Percentiles rank a stretch among this genome's conserved stretches.
Conservation (phyloP, 2,113 vertebrate genomes). For the Maccullochella peelii region DNA sequence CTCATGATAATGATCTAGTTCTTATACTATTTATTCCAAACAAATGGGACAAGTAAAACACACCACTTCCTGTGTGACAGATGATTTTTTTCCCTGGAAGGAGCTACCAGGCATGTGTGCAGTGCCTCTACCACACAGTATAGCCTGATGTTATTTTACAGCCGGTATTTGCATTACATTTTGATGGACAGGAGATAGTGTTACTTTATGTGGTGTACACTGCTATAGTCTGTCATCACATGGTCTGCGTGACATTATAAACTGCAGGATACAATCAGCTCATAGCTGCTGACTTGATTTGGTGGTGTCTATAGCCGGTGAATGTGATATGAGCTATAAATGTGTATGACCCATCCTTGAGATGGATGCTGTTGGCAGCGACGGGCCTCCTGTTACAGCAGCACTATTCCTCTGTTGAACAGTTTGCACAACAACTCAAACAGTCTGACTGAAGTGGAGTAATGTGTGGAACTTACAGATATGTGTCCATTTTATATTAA, state of each 20-base stretch:
- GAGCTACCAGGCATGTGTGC: neutral
- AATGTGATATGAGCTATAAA: conserved; percentile 74
- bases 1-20: neutral
- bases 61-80: neutral
- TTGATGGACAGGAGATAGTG: conserved; percentile 56
- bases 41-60: neutral
- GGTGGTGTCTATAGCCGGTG: conserved; percentile 37
- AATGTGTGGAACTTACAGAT: neutral
- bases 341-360: conserved; percentile 53
- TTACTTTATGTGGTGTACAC: conserved; percentile 46
- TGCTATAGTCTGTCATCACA: conserved; percentile 56
- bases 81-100: neutral
- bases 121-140: neutral
- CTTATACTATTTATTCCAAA: neutral
- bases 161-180: conserved; percentile 41
- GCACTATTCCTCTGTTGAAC: neutral
- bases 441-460: neutral
- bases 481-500: neutral
- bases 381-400: conserved; percentile 57
- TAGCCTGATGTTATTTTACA: conserved; percentile 29
- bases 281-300: conserved; percentile 57
- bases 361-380: conserved; percentile 45
- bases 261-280: conserved; percentile 28
- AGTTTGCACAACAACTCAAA: conserved; percentile 26
- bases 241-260: conserved; percentile 50